Percentiles rank a stretch among this genome's conserved stretches.
These are phyloP conservation scores for Tautogolabrus adspersus DNA, from an alignment of 2,113 vertebrate species.

Conservation along the genomic window DNA sequence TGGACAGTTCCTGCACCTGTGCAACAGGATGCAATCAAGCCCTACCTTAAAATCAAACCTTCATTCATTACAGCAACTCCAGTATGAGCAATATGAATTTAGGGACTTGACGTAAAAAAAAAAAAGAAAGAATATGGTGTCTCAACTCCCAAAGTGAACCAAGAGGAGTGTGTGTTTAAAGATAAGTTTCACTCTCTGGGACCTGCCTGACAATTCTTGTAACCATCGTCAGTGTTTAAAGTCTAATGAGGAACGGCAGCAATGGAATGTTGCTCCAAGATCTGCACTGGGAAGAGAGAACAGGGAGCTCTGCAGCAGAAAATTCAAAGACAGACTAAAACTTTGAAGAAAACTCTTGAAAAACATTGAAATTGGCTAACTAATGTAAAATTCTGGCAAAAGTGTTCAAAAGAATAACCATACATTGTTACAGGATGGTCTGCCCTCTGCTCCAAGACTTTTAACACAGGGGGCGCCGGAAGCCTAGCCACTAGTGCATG, in stretches of 20 bases:
- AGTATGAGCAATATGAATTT: conserved; percentile 47
- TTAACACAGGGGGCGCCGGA: no score
- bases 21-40: conserved; percentile 15
- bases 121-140: conserved; percentile 22
- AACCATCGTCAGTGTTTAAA: conserved; percentile 49
- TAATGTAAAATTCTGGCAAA: neutral
- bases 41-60: conserved; percentile 26
- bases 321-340: conserved; percentile 26
- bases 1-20: neutral
- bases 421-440: neutral
- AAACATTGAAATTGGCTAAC: neutral
- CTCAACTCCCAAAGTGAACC: conserved; percentile 32
- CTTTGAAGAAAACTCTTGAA: conserved; percentile 31
- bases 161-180: conserved; percentile 57
- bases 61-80: conserved; percentile 26
- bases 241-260: conserved; percentile 67
- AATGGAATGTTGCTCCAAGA: conserved; percentile 49
- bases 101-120: conserved; percentile 21
- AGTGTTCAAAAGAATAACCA: neutral
- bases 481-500: no score
- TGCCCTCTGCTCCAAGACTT: conserved; percentile 11
- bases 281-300: conserved; percentile 35
- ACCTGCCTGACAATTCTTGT: conserved; percentile 59
- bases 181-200: conserved; percentile 62
- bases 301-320: conserved; percentile 37